Base-by-base conservation (phyloP, 2,888 invertebrate species). In the Uropetala carovei region DNA sequence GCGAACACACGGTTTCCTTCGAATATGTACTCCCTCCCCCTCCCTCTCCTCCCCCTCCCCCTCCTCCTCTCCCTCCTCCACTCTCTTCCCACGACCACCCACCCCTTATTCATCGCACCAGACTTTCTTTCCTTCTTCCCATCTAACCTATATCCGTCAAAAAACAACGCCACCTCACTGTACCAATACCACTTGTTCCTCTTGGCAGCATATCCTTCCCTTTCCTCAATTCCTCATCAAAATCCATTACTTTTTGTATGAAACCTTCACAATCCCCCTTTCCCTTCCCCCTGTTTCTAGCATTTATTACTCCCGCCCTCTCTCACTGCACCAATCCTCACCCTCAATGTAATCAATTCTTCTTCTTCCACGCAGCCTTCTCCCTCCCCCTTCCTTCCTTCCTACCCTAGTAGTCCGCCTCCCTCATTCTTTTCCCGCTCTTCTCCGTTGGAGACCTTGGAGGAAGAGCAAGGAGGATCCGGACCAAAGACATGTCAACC, bases 401-500 rank as follows among this genome's bases (percentile, higher is more conserved):
- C 43, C n/a, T n/a, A n/a, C n/a, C n/a, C n/a, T n/a, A n/a, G n/a
- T n/a, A n/a, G 5, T 43, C 22, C 13, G 9, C 75, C 27, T 75
- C 11, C 27, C 22, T 22, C 75, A 75, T 27, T 27, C 75, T 75
- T 75, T 27, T 7, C n/a, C 75, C 13, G 3, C 16, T 68, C 68
- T 68, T 68, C 18, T 9, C 0, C 13, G 18, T 7, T 4, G 2
- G 14, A 13, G 14, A 16, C 60, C 18, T 1, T 1, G 14, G 60
- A 60, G 60, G 58, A 27, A 59, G 86, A 14, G 5, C 86, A 27
- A 60, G 60, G 30, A 18, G 83, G 57, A 83, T 83, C 56, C 16
- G 83, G 83, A 83, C 83, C 83, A 59, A 59, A 30, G 59, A 27
- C 86, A 59, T 59, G 60, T 59, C 86, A 86, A 86, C 60, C 86